Percentiles rank a stretch among this genome's conserved stretches.
Conservation (phyloP, 2,113 vertebrate genomes). For the Oenanthe oenanthe region DNA sequence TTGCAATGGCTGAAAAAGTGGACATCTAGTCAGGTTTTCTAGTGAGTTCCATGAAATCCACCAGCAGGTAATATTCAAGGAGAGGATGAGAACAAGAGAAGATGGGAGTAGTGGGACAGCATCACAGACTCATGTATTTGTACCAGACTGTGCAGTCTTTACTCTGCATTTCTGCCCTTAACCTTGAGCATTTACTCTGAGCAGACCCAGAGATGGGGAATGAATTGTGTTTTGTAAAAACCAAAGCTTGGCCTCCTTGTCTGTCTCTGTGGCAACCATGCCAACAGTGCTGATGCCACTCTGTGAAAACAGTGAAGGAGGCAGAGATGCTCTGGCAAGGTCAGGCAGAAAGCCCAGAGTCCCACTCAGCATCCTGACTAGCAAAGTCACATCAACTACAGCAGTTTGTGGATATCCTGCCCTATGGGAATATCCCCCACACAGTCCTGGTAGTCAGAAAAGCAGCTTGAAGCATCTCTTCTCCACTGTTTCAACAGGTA, state of each 20-base stretch:
- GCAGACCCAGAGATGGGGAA: not conserved
- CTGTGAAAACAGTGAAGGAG: not conserved
- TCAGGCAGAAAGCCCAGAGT: not conserved
- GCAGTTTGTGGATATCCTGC: not conserved
- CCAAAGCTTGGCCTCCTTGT: not conserved
- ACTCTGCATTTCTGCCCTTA: not conserved
- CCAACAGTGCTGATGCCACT: fast-evolving
- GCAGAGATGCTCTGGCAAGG: not conserved
- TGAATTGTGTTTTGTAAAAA: not conserved
- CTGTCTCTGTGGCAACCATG: not conserved
- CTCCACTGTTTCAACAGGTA: not conserved
- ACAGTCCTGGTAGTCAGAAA: not conserved
- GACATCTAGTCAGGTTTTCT: not conserved
- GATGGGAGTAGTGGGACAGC: not conserved
- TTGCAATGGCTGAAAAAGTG: not conserved
- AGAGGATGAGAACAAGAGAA: not conserved
- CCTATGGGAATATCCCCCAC: not conserved
- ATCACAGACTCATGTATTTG: fast-evolving
- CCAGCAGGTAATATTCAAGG: not conserved
- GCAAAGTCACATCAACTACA: not conserved
- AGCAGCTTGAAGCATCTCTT: not conserved
- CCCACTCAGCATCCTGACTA: not conserved
- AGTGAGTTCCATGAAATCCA: not conserved
- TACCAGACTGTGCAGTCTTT: not conserved
- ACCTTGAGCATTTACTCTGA: not conserved